Evolutionary conservation across 2,888 invertebrate genomes (phyloP), one percentile per base, ranked within the genome.

Genomic region (Odontocerum albicorne): DNA sequence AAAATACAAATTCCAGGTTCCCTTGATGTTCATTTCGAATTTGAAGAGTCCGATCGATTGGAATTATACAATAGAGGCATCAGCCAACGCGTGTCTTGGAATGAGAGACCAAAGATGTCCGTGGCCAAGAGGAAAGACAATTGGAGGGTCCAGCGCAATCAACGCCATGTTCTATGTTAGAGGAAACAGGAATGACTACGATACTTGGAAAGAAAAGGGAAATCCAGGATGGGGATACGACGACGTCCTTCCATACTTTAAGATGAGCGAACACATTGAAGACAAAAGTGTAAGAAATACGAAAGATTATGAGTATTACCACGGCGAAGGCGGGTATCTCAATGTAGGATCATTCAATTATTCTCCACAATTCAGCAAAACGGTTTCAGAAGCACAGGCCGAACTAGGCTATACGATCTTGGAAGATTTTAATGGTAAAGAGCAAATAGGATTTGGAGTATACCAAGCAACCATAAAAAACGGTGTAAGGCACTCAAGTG

Each of bases 91-190:
- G 44, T 76, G 78, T 35, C 72, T 72, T 60, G 68, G 72, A 36
- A 76, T 76, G 43, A 70, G 64, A 62, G 63, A 68, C 47, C 66
- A 71, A 36, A 64, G 67, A 38, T 74, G 74, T 51, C 70, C 68
- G n/a, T 84, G 85, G 85, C 79, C 83, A 20, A 77, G 84, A 52
- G 88, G 88, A 0, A 86, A 83, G 64, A 75, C 79, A 52, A 70
- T 85, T 64, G 84, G 85, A 21, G 85, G 85, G 6, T 79, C 79
- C 0, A 82, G 82, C 42, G 74, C 78, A 2, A 71, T 84, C 15
- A 85, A 85, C 64, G 82, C 78, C 36, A 84, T 84, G 79, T 70
- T 85, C 46, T 84, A 83, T 64, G 70, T 83, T 2, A 73, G 81
- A 33, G 85, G 84, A 0, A 79, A 78, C 62, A 70, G 67, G 1